Conservation (phyloP, 92 coral and sea anemone genomes). For the Palythoa caribaeorum region DNA sequence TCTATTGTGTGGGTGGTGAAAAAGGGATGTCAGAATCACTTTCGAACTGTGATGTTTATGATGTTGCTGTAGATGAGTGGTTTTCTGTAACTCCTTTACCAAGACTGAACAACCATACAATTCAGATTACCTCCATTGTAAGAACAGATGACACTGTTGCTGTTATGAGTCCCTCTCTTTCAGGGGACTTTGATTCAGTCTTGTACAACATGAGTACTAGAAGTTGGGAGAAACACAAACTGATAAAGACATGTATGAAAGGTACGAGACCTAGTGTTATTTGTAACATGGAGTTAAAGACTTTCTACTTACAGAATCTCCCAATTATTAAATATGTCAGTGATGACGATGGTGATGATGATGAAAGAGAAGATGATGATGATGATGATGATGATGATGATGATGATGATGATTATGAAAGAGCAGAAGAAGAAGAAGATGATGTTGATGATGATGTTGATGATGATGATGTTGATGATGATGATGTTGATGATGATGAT, state of each 20-base stretch:
- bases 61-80: conserved; percentile 32
- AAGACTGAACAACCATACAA: background rate
- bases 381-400: background rate
- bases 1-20: conserved; percentile 76
- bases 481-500: no score
- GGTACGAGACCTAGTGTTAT: background rate
- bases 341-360: background rate
- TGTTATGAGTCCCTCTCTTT: conserved; percentile 14
- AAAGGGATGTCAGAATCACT: background rate
- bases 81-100: background rate
- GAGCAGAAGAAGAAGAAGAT: background rate
- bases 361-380: background rate
- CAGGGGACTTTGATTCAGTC: conserved; percentile 25
- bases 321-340: background rate
- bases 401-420: background rate
- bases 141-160: background rate
- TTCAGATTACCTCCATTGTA: background rate
- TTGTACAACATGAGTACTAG: background rate
- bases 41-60: conserved; percentile 38
- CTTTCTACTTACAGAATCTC: conserved; percentile 18
- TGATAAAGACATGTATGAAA: conserved; percentile 1
- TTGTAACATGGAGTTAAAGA: conserved; percentile 26
- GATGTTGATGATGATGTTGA: background rate
- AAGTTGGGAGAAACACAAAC: conserved; percentile 4
- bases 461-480: background rate